A percentile compares a stretch with the other conserved stretches of the same genome.
Conservation (phyloP, 2,113 vertebrate genomes). For the Apteryx owenii region DNA sequence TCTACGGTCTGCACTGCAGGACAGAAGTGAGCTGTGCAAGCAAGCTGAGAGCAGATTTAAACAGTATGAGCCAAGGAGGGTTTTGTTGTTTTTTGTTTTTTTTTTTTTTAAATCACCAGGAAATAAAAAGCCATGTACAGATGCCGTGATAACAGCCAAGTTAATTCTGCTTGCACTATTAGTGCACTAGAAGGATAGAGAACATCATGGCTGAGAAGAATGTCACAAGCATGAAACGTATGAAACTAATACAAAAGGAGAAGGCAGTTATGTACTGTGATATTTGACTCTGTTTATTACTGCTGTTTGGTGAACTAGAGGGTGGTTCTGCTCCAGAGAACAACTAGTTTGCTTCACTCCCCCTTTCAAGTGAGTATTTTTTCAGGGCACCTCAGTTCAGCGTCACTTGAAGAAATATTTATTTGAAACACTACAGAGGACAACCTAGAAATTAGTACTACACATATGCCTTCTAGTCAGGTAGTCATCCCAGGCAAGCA, state of each 20-base stretch:
- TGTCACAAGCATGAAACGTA: background rate
- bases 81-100: background rate
- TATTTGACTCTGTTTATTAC: background rate
- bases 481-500: background rate
- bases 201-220: conserved; percentile 17
- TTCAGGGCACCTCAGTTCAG: background rate
- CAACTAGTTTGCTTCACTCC: background rate
- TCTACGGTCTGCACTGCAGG: background rate
- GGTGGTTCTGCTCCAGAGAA: conserved; percentile 50
- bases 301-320: background rate
- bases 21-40: background rate
- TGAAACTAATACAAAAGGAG: conserved; percentile 35
- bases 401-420: background rate
- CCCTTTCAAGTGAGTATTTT: background rate
- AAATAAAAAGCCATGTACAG: background rate
- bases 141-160: conserved; percentile 28
- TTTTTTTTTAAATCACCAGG: background rate
- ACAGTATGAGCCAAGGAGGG: background rate
- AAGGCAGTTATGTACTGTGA: background rate
- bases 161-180: conserved; percentile 26
- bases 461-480: background rate
- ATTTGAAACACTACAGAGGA: background rate
- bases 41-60: conserved; percentile 42
- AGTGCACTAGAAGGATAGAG: conserved; percentile 16
- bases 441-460: background rate